Evolutionary conservation across 2,113 vertebrate genomes (phyloP), one percentile per base, ranked within the genome.

Genomic region (Pitta sordida): DNA sequence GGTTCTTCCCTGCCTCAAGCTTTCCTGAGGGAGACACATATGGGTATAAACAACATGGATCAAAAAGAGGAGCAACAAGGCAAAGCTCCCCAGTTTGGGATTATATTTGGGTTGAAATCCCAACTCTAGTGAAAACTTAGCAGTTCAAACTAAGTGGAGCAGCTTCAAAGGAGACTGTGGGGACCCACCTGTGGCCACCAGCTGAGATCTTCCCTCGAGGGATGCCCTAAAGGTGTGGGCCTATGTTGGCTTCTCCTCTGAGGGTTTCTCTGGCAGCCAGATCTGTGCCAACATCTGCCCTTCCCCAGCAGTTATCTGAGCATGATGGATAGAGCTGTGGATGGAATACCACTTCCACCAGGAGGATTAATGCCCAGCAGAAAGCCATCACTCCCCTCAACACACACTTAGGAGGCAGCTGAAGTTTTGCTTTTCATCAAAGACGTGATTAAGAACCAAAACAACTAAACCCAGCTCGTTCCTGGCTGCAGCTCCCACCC

Each of bases 221-320:
- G n/a, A 1, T 9, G 20, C 58, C 70, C 63, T 59, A 3, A 0
- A 56, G 68, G 44, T 0, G 2, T 27, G 32, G 22, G 34, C 29
- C 37, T 6, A 5, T n/a, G 53, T 2, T 37, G 56, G 19, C 30
- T 32, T 30, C 52, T 15, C 21, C 39, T 56, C 20, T 0, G 0
- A 27, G 44, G 60, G 27, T 32, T 70, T 18, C 46, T 21, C 16
- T 6, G 1, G 30, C 37, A 46, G 67, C 49, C 55, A 26, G 60
- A 41, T 32, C 81, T 22, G 78, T 1, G 3, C 44, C 48, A 17
- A 6, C 64, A 15, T 56, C 39, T 46, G 81, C 67, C 11, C 49
- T 37, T 6, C 6, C 14, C 65, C 0, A 0, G 58, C 64, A 55
- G 44, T 34, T 20, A 44, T 17, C 51, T 18, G 71, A 59, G 69